Evolutionary conservation across 2,888 invertebrate species (phyloP).

Genomic region (Polietes domitor): DNA sequence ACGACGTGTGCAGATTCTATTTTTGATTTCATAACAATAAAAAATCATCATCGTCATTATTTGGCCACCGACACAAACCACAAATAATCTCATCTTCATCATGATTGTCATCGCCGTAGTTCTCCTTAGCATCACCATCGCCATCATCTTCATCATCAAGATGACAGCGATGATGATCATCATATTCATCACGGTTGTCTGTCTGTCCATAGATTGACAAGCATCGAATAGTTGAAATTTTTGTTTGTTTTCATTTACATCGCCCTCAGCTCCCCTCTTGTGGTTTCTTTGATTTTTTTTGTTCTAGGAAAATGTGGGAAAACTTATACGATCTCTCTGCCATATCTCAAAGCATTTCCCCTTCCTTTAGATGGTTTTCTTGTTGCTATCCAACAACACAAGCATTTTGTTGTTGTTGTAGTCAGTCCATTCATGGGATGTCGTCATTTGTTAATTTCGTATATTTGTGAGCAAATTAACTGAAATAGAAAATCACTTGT

Average conservation of each 20-base stretch:
- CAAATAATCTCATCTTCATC: not conserved
- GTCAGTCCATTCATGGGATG: slow-evolving; percentile 43
- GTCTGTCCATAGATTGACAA: slow-evolving; percentile 11
- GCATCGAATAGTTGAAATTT: not conserved
- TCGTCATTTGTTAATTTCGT: slow-evolving; percentile 55
- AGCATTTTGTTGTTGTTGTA: not conserved
- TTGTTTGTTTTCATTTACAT: not conserved
- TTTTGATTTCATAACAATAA: slow-evolving; percentile 34
- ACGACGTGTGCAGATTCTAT: slow-evolving; percentile 31
- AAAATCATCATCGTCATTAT: slow-evolving; percentile 9
- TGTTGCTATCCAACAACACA: not conserved
- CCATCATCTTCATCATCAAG: not conserved
- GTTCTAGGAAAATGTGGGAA: not conserved
- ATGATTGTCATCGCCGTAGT: too few species aligned
- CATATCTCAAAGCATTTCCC: not conserved
- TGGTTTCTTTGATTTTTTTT: not conserved
- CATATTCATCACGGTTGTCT: not conserved
- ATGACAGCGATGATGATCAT: not conserved
- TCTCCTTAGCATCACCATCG: slow-evolving; percentile 6
- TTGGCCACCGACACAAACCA: not conserved
- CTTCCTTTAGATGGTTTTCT: not conserved
- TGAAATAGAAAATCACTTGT: slow-evolving; percentile 30
- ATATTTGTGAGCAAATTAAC: not conserved
- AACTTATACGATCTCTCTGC: not conserved
- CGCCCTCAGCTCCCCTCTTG: not conserved